Conservation (phyloP, 1,140 invertebrate species). For the Samia ricini region DNA sequence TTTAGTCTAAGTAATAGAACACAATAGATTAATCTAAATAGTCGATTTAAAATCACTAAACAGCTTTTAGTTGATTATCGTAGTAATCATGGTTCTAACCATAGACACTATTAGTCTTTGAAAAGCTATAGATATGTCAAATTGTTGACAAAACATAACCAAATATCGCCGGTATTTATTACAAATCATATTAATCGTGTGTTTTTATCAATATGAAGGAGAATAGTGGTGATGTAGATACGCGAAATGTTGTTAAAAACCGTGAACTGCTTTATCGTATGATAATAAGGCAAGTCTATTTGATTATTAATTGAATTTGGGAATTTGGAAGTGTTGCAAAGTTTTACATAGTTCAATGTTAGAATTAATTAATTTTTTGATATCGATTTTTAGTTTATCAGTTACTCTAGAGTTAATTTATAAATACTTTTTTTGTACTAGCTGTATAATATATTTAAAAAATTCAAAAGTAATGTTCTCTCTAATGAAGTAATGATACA, state of each 20-base stretch:
- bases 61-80: too few species aligned
- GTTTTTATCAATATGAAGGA: conserved; percentile 67
- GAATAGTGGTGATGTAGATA: conserved; percentile 82
- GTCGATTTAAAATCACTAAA: too few species aligned
- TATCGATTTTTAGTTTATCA: too few species aligned
- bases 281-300: conserved; percentile 87
- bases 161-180: neutral
- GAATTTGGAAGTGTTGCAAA: too few species aligned
- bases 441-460: too few species aligned
- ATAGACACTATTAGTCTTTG: neutral
- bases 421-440: too few species aligned
- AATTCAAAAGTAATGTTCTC: too few species aligned
- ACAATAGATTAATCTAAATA: neutral
- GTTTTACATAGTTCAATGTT: too few species aligned
- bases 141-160: conserved; percentile 34
- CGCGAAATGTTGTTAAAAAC: conserved; percentile 88
- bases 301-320: too few species aligned
- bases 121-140: conserved; percentile 17
- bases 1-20: neutral
- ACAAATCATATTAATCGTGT: neutral
- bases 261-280: conserved; percentile 90
- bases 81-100: neutral
- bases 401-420: too few species aligned
- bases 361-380: too few species aligned
- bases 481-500: too few species aligned